Evolutionary conservation across 2,797 vertebrate genomes (phyloP).

Genomic region (Anguilla marmorata): DNA sequence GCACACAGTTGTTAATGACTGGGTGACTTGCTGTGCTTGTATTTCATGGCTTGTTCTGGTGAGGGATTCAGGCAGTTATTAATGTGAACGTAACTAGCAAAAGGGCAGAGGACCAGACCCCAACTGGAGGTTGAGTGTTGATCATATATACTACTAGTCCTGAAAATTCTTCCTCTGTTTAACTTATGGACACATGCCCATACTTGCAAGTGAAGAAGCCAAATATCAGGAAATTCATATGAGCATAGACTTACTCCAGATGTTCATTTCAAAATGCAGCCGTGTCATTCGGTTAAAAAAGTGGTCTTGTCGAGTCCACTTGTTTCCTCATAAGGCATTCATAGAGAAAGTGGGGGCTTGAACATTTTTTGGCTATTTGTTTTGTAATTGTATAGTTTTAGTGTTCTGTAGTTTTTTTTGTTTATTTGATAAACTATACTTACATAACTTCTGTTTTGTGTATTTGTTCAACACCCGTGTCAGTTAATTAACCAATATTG

Average conservation of each 20-base stretch:
- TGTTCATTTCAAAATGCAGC: background rate
- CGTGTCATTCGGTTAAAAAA: background rate
- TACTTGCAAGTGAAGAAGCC: background rate
- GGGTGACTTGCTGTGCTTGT: background rate
- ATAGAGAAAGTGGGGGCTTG: background rate
- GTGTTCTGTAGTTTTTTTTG: background rate
- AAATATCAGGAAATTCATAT: background rate
- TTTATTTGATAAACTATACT: constrained; percentile 11
- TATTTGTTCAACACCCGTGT: background rate
- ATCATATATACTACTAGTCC: background rate
- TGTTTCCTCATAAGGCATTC: background rate
- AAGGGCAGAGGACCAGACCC: background rate
- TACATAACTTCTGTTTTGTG: background rate
- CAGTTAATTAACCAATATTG: background rate
- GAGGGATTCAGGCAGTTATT: background rate
- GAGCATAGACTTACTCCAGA: background rate
- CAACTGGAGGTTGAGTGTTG: background rate
- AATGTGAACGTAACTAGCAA: background rate
- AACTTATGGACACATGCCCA: background rate
- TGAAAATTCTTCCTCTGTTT: background rate
- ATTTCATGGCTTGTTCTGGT: background rate
- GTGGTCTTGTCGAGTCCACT: no score
- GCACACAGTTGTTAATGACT: background rate
- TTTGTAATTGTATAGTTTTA: background rate
- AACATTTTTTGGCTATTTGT: background rate